phyloP scores from a whole-genome alignment of 2,113 vertebrate genomes.

The Tympanuchus pallidicinctus region DNA sequence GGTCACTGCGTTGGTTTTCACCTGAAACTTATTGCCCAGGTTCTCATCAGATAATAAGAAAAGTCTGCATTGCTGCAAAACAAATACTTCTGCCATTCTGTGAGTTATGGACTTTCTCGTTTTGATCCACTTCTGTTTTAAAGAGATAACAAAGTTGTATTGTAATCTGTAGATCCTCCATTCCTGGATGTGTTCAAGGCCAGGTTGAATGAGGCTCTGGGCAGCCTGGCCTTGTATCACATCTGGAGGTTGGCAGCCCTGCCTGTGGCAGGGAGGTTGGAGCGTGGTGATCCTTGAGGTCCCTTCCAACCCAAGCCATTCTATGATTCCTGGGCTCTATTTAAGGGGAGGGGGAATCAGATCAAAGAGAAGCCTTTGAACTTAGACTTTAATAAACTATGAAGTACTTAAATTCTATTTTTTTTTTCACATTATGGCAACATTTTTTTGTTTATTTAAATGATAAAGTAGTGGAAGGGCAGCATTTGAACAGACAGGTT shows the following conservation, averaged over 20 bases:
- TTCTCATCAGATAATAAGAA: neutral
- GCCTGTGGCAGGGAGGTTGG: too few relatives aligned
- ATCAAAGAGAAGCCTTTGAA: neutral
- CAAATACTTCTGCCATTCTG: neutral
- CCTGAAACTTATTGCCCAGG: neutral
- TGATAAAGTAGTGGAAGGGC: neutral
- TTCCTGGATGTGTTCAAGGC: too few relatives aligned
- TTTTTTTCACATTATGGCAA: neutral
- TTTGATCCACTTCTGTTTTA: constrained; percentile 32
- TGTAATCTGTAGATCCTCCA: neutral
- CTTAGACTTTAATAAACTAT: neutral
- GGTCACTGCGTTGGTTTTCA: neutral
- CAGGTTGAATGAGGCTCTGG: too few relatives aligned
- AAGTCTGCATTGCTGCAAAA: neutral
- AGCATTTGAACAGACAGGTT: neutral
- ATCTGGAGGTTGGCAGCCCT: too few relatives aligned
- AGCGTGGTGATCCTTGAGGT: too few relatives aligned
- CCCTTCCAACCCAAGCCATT: too few relatives aligned
- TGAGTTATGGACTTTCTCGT: neutral
- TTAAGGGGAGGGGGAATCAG: neutral
- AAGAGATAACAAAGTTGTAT: constrained; percentile 19
- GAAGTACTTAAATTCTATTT: neutral
- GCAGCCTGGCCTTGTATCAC: too few relatives aligned
- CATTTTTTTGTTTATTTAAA: neutral
- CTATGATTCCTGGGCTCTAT: neutral